Evolutionary conservation across 2,113 vertebrate genomes (phyloP), one percentile per base, ranked within the genome.

Genomic region (Oryctolagus cuniculus): DNA sequence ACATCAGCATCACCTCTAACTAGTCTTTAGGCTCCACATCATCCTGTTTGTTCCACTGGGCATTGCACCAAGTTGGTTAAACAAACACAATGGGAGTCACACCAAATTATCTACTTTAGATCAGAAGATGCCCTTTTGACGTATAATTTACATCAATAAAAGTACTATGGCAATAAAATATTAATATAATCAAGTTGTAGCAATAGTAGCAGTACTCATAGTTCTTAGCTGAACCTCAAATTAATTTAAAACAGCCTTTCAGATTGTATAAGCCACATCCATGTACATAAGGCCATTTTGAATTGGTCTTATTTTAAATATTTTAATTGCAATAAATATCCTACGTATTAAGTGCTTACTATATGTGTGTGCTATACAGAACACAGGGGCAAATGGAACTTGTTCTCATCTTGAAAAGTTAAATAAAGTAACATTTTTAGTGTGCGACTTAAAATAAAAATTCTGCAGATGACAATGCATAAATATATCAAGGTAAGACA

Each of bases 1-100:
- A 17, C 61, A 64, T 36, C 16, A 51, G 61, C 16, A 74, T 86
- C 13, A 44, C 44, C 24, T 27, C 11, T 69, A 92, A 61, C 31
- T 90, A 38, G 90, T 81, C 58, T 36, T 70, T 81, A 90, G 34
- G 6, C n/a, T 96, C 49, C 24, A 69, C 36, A 78, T 36, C 24
- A 66, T 69, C 36, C 51, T 94, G 64, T 16, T 85, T 92, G 72
- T 89, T 94, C 95, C 67, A 84, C 58, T 97, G 93, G 97, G 97
- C 96, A 95, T 29, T 36, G 58, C 8, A 88, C 96, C 95, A 96
- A 97, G 74, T 95, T 97, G 97, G 96, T 96, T 96, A 97, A 95
- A 86, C 88, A 97, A 97, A 97, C 22, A 90, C 58, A 88, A 36
- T 53, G 34, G 31, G 9, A 92, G 8, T 53, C 95, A 90, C 49